Evolutionary conservation across 2,888 invertebrate genomes (phyloP).

Genomic region (Epistrophella euchroma): DNA sequence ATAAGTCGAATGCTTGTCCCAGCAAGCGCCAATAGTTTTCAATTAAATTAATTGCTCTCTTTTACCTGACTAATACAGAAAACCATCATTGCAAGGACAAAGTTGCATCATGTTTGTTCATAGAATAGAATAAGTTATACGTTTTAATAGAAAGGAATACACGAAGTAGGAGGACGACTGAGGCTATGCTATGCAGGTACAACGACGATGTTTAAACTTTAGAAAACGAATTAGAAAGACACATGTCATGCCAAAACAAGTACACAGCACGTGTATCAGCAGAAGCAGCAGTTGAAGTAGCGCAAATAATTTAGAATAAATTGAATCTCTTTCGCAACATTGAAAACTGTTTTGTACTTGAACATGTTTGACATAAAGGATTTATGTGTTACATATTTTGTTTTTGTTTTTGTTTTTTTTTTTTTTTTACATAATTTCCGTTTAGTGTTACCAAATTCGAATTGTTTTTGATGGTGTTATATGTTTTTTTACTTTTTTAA

Average conservation of each 20-base stretch:
- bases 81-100: conserved; percentile 33
- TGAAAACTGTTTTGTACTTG: conserved; percentile 54
- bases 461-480: too few species aligned
- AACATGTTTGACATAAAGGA: conserved; percentile 57
- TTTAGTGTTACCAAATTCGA: neutral
- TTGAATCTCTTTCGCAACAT: conserved; percentile 65
- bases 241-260: conserved; percentile 47
- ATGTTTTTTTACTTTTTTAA: too few species aligned
- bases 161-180: conserved; percentile 24
- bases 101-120: conserved; percentile 45
- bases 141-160: conserved; percentile 28
- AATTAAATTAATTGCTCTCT: conserved; percentile 73
- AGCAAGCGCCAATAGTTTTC: conserved; percentile 60
- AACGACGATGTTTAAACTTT: conserved; percentile 15
- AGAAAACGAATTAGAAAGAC: conserved; percentile 56
- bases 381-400: conserved; percentile 55
- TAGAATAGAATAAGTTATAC: conserved; percentile 11
- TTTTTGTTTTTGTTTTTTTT: conserved; percentile 15
- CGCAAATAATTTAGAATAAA: conserved; percentile 67
- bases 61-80: conserved; percentile 66
- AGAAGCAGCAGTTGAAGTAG: neutral
- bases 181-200: neutral
- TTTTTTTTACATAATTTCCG: conserved; percentile 12
- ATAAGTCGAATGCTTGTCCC: conserved; percentile 33
- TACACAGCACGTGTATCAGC: conserved; percentile 3